These are phyloP conservation scores for Drosophila tropicalis DNA, from an alignment of 1,140 invertebrate species.

Conservation along the genomic window DNA sequence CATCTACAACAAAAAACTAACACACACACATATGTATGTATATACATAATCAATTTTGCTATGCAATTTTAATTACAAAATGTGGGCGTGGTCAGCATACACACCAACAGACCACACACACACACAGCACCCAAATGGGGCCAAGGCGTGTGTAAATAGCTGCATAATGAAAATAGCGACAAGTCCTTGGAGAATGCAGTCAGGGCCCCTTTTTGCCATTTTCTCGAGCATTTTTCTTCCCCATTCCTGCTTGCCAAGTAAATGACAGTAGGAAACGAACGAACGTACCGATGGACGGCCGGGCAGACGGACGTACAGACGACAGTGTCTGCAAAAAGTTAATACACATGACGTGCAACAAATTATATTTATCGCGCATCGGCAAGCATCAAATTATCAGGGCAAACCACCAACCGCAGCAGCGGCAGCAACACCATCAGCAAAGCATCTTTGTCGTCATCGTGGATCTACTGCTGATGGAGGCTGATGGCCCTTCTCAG, in stretches of 20 bases:
- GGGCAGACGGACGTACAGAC: conserved; percentile 18
- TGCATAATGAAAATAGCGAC: conserved; percentile 61
- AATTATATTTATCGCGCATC: conserved; percentile 83
- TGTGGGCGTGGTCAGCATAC: conserved; percentile 69
- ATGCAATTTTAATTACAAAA: conserved; percentile 79
- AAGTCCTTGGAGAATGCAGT: conserved; percentile 21
- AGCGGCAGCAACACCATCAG: conserved; percentile 19
- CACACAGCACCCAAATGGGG: conserved; percentile 7
- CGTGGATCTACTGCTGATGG: conserved; percentile 11
- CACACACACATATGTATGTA: conserved; percentile 22
- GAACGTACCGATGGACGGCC: conserved; percentile 3
- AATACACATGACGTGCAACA: conserved; percentile 82
- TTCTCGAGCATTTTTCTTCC: neutral
- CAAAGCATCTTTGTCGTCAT: neutral
- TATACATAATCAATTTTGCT: conserved; percentile 74
- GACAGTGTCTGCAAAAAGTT: conserved; percentile 75
- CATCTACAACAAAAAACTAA: conserved; percentile 6
- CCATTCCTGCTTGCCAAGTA: conserved; percentile 1
- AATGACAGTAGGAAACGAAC: neutral
- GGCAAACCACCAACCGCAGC: conserved; percentile 50
- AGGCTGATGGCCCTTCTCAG: neutral
- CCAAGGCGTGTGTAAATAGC: conserved; percentile 50
- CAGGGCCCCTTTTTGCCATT: conserved; percentile 7
- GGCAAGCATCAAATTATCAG: conserved; percentile 80
- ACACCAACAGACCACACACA: conserved; percentile 43